phyloP scores from a whole-genome alignment of 2,797 vertebrate genomes.

The Liparis tanakae region DNA sequence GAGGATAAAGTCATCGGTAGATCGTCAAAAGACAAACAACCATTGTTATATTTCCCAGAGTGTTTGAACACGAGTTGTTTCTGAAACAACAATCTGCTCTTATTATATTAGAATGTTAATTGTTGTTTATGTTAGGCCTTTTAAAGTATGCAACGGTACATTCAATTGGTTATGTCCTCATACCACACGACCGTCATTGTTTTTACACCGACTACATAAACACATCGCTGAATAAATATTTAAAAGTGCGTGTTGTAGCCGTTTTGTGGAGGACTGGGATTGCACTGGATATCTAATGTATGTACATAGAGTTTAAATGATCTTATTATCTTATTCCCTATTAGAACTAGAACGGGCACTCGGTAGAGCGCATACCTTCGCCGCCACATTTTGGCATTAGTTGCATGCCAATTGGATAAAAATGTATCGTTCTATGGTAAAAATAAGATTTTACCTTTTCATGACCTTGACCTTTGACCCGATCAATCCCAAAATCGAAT shows the following conservation, averaged over 20 bases:
- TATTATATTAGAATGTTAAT: not conserved
- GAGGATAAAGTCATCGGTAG: not conserved
- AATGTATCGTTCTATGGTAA: too few relatives aligned
- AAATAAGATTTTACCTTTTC: too few relatives aligned
- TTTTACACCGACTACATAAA: not conserved
- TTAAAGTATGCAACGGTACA: not conserved
- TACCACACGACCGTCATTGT: rapidly evolving
- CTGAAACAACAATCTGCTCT: not conserved
- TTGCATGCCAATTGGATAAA: too few relatives aligned
- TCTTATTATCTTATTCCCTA: too few relatives aligned
- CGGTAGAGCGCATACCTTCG: too few relatives aligned
- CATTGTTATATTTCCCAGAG: not conserved
- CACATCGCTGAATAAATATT: not conserved
- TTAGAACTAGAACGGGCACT: too few relatives aligned
- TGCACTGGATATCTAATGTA: rapidly evolving
- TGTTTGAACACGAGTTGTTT: not conserved
- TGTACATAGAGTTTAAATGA: not conserved
- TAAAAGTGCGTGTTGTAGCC: not conserved
- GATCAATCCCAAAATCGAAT: too few relatives aligned
- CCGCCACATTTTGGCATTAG: too few relatives aligned
- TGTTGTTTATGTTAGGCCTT: not conserved
- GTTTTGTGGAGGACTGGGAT: not conserved
- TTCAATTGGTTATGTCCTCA: too few relatives aligned
- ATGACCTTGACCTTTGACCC: too few relatives aligned
- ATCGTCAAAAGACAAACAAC: constrained; percentile 2